Percentiles rank a stretch among this genome's conserved stretches.
These are phyloP conservation scores for Macrotus californicus DNA, from an alignment of 2,113 vertebrate species.

Conservation along the genomic window DNA sequence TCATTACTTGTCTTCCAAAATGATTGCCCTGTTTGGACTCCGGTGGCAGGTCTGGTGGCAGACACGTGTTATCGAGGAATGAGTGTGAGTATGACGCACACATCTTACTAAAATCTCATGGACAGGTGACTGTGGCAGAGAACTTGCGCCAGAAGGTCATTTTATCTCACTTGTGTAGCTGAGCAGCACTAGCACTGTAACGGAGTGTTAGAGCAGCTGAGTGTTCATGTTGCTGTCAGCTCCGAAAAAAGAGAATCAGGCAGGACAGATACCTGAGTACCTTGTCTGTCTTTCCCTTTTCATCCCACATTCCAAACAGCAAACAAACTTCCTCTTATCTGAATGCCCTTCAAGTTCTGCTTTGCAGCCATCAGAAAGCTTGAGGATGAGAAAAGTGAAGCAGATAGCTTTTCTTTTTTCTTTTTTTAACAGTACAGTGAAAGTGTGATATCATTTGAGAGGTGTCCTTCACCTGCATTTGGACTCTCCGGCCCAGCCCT, in stretches of 20 bases:
- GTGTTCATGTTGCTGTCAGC: neutral
- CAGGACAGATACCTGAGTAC: neutral
- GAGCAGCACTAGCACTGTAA: neutral
- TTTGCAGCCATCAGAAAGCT: neutral
- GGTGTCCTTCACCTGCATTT: neutral
- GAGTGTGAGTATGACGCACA: rapidly evolving
- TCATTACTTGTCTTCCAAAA: neutral
- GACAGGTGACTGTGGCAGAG: neutral
- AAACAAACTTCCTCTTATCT: neutral
- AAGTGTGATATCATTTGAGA: neutral
- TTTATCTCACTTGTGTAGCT: neutral
- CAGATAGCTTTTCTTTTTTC: neutral
- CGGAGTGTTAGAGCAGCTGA: neutral
- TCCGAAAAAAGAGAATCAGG: neutral
- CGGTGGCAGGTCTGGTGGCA: neutral
- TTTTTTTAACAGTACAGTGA: neutral
- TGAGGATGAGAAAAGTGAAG: neutral
- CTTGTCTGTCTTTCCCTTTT: neutral
- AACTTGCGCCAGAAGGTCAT: neutral
- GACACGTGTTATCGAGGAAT: neutral
- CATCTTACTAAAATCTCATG: neutral
- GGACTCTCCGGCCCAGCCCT: neutral
- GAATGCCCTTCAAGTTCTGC: neutral
- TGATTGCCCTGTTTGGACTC: rapidly evolving
- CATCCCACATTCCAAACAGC: neutral